Evolutionary conservation across 2,113 vertebrate species (phyloP).

Genomic region (Heloderma charlesbogerti): DNA sequence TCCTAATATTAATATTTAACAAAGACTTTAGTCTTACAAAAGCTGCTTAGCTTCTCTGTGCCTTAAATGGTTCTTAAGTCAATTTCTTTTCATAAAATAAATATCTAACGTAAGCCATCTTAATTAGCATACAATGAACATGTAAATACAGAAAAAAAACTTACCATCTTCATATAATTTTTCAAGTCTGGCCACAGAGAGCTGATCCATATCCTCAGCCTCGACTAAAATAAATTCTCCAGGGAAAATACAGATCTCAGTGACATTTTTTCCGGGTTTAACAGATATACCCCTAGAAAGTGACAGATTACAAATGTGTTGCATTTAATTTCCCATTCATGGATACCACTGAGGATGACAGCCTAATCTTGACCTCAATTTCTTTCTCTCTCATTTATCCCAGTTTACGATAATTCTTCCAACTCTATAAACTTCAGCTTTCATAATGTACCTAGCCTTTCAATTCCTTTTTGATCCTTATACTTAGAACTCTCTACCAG

Average conservation of each 20-base stretch:
- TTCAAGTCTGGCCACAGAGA: conserved; percentile 86
- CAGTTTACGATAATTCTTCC: no score
- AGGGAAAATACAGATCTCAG: conserved; percentile 67
- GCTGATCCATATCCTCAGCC: conserved; percentile 82
- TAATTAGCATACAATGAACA: not conserved
- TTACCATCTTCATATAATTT: conserved; percentile 89
- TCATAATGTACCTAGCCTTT: not conserved
- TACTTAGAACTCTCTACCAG: not conserved
- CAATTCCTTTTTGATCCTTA: not conserved
- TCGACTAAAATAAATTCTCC: conserved; percentile 90
- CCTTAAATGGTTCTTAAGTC: not conserved
- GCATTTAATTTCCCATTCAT: not conserved
- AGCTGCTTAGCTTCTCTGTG: not conserved
- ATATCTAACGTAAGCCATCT: not conserved
- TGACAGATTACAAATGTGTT: not conserved
- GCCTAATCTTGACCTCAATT: not conserved
- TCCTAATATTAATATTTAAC: not conserved
- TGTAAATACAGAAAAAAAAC: conserved; percentile 9
- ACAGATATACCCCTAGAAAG: conserved; percentile 83
- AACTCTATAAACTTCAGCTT: not conserved
- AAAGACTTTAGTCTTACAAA: no score
- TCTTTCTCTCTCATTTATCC: not conserved
- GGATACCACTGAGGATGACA: not conserved
- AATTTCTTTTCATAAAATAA: not conserved
- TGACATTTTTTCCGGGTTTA: conserved; percentile 69